Percentiles rank a stretch among this genome's conserved stretches.
Evolutionary conservation across 2,113 vertebrate species (phyloP).

Genomic region (Nycticorax nycticorax): DNA sequence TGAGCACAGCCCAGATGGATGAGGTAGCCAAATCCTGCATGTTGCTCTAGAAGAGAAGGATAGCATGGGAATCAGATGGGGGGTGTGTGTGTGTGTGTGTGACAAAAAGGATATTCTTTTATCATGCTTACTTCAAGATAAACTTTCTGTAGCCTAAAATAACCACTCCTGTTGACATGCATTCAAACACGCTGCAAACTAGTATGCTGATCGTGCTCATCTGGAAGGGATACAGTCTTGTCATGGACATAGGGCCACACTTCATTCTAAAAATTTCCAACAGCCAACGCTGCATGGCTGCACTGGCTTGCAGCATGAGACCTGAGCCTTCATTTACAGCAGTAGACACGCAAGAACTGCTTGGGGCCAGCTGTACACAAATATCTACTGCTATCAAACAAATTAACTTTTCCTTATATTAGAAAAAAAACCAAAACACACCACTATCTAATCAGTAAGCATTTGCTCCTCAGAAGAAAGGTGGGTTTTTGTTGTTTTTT

Average conservation of each 20-base stretch:
- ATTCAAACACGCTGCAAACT: background rate
- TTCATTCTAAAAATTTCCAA: background rate
- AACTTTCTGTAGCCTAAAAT: background rate
- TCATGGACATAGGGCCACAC: background rate
- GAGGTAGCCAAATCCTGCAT: background rate
- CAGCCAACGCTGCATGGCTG: background rate
- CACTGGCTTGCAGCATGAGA: background rate
- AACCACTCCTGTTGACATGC: background rate
- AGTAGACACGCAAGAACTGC: background rate
- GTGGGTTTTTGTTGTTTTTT: background rate
- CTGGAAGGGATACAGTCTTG: background rate
- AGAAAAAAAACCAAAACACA: background rate
- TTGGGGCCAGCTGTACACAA: background rate
- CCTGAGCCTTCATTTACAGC: background rate
- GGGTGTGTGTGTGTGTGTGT: too few species aligned
- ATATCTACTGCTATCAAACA: background rate
- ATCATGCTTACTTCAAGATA: background rate
- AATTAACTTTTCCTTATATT: background rate
- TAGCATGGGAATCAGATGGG: background rate
- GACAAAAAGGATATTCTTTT: background rate
- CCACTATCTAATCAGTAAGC: background rate
- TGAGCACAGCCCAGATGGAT: background rate
- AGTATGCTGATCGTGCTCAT: background rate
- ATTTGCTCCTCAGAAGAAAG: background rate
- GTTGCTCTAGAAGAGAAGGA: background rate